phyloP scores from a whole-genome alignment of 92 coral and sea anemone genomes.

The Blastomussa wellsi region DNA sequence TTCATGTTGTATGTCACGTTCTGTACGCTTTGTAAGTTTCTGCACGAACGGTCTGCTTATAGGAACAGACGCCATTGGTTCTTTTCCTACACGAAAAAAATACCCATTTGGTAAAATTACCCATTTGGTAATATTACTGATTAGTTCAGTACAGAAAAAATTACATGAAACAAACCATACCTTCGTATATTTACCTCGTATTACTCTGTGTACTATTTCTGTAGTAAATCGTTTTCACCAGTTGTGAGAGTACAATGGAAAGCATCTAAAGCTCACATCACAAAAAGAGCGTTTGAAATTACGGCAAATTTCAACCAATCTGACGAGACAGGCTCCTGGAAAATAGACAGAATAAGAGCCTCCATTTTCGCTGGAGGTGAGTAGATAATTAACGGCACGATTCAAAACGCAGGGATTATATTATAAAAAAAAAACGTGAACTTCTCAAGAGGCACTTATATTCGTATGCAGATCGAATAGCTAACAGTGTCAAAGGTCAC shows the following conservation, averaged over 20 bases:
- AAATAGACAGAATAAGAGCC: not conserved
- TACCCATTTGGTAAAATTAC: no score
- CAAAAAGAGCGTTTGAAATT: slow-evolving; percentile 13
- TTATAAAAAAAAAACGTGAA: no score
- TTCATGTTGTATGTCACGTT: not conserved
- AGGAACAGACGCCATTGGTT: slow-evolving; percentile 28
- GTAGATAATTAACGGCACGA: no score
- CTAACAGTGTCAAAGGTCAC: no score
- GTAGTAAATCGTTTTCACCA: not conserved
- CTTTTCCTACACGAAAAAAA: no score
- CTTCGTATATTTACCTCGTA: not conserved
- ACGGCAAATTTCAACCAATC: slow-evolving; percentile 23
- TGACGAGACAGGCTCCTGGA: slow-evolving; percentile 19
- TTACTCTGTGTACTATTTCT: no score
- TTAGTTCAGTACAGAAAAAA: not conserved
- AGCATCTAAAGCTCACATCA: not conserved
- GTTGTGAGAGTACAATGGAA: not conserved
- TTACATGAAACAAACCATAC: not conserved
- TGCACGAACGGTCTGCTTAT: slow-evolving; percentile 22
- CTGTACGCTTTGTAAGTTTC: not conserved
- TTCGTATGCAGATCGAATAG: no score
- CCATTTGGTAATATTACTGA: no score
- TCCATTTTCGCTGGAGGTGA: not conserved
- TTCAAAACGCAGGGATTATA: no score
- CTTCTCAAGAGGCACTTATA: no score